A percentile compares a stretch with the other conserved stretches of the same genome.
Evolutionary conservation across 1,140 invertebrate species (phyloP).

Genomic region (Solenopsis fugax): DNA sequence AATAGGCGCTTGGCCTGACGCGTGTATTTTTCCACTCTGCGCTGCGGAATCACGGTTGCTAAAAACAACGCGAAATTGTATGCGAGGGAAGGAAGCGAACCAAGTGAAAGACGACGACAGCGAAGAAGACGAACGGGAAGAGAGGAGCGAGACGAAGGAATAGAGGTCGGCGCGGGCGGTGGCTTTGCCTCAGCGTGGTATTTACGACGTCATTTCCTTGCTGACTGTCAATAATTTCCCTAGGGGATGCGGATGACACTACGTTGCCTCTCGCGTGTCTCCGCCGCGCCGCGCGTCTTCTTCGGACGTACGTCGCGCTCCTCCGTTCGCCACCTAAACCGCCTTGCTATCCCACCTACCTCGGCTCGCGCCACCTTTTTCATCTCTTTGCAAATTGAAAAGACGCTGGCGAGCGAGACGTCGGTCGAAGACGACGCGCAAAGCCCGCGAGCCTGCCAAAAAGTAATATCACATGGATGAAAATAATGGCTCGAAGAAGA

Average conservation of each 20-base stretch:
- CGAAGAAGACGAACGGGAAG: constrained; percentile 24
- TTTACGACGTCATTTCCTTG: constrained; percentile 86
- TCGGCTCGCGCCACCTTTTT: constrained; percentile 50
- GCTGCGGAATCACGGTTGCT: constrained; percentile 27
- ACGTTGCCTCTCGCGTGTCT: constrained; percentile 63
- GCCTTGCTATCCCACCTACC: constrained; percentile 61
- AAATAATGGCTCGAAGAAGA: constrained; percentile 1
- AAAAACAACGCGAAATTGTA: constrained; percentile 78
- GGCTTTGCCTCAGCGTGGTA: constrained; percentile 79
- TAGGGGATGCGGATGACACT: constrained; percentile 83
- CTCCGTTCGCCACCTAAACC: constrained; percentile 62
- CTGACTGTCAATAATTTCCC: constrained; percentile 87
- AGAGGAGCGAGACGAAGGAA: constrained; percentile 39
- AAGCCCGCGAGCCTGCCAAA: constrained; percentile 44
- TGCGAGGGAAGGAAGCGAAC: constrained; percentile 48
- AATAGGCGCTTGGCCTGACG: constrained; percentile 42
- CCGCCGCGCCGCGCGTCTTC: constrained; percentile 47
- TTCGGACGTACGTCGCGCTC: constrained; percentile 37
- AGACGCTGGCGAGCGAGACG: constrained; percentile 68
- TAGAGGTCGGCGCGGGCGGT: constrained; percentile 54
- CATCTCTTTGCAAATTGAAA: constrained; percentile 81
- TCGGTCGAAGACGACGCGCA: constrained; percentile 63
- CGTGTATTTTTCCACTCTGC: constrained; percentile 34
- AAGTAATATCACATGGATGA: constrained; percentile 71
- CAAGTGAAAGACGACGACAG: constrained; percentile 13